Evolutionary conservation across 2,888 invertebrate species (phyloP).

Genomic region (Aromia moschata): DNA sequence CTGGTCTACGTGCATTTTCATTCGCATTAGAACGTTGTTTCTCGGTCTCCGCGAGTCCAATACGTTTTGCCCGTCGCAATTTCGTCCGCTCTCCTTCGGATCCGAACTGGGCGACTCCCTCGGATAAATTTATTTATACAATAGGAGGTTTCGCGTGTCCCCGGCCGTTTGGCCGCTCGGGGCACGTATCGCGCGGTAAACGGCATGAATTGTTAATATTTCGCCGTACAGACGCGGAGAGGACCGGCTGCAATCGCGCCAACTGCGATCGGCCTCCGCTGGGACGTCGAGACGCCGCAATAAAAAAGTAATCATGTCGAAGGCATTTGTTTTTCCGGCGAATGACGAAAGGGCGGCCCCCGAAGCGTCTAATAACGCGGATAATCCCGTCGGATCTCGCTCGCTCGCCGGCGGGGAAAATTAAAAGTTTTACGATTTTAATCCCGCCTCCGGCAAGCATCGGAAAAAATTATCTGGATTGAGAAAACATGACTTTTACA

Average conservation of each 20-base stretch:
- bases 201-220: constrained; percentile 55
- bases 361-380: constrained; percentile 24
- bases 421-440: constrained; percentile 21
- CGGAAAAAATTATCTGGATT: no score
- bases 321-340: constrained; percentile 38
- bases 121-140: constrained; percentile 43
- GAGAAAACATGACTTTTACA: no score
- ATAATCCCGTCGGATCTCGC: constrained; percentile 19
- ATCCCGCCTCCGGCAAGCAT: not conserved
- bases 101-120: constrained; percentile 29
- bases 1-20: no score
- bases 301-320: constrained; percentile 47
- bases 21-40: no score
- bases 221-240: constrained; percentile 37
- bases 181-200: constrained; percentile 51
- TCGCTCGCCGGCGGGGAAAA: constrained; percentile 13
- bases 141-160: constrained; percentile 49
- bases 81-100: no score
- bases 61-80: not conserved
- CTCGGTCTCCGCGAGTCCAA: no score
- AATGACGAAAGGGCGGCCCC: constrained; percentile 36
- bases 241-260: constrained; percentile 48
- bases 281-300: constrained; percentile 44
- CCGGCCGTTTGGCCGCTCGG: constrained; percentile 41
- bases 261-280: constrained; percentile 44